These are phyloP conservation scores for Atherinosoma microstoma DNA, from an alignment of 2,797 vertebrate species.

Conservation along the genomic window DNA sequence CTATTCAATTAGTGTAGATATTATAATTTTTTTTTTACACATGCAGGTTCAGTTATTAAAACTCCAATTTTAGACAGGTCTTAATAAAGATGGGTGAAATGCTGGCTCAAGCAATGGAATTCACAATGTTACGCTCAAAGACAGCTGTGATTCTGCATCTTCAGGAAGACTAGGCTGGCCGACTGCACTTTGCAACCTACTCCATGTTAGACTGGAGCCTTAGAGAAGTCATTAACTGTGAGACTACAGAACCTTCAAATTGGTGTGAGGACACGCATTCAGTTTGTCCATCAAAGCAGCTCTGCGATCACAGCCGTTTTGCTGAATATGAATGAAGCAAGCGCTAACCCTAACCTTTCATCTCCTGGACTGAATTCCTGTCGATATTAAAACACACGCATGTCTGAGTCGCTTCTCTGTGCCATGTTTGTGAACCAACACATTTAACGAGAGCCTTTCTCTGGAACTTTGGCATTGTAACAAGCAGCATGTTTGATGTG, in stretches of 20 bases:
- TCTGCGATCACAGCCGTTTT: constrained; percentile 48
- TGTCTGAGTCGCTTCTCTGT: constrained; percentile 58
- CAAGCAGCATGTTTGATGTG: constrained; percentile 76
- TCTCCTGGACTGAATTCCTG: constrained; percentile 57
- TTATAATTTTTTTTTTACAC: not conserved
- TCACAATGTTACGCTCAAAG: constrained; percentile 33
- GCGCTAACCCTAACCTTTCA: constrained; percentile 69
- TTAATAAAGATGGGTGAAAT: constrained; percentile 9
- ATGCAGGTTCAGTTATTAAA: constrained; percentile 18
- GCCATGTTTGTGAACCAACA: constrained; percentile 74
- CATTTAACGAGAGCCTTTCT: constrained; percentile 77
- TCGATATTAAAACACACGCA: constrained; percentile 65
- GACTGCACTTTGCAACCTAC: constrained; percentile 48
- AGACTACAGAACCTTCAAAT: constrained; percentile 62
- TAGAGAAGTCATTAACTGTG: constrained; percentile 64
- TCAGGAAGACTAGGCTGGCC: constrained; percentile 16
- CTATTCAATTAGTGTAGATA: not conserved
- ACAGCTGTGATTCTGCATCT: constrained; percentile 28
- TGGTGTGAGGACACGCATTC: constrained; percentile 48
- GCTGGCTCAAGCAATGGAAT: constrained; percentile 26
- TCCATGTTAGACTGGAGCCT: constrained; percentile 57
- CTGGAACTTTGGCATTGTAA: constrained; percentile 73
- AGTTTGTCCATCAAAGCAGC: constrained; percentile 76
- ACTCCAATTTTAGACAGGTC: not conserved
- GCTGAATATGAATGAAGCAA: constrained; percentile 74